Evolutionary conservation across 2,797 vertebrate genomes (phyloP).

Genomic region (Petrocephalus schoutedeni): DNA sequence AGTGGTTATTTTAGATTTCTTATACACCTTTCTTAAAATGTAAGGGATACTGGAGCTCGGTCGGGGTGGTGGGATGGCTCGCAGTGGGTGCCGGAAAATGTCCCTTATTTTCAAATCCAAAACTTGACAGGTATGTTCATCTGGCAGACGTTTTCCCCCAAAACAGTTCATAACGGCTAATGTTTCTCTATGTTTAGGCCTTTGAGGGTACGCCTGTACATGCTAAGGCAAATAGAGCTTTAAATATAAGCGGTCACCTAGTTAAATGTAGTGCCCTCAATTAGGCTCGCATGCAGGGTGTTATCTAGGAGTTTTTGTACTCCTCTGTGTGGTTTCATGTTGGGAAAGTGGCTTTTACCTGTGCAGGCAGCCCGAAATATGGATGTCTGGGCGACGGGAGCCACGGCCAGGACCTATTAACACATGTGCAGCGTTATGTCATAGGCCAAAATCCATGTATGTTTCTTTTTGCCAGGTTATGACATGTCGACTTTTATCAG

Average conservation of each 20-base stretch:
- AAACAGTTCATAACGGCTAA: background rate
- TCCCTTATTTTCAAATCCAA: too few species aligned
- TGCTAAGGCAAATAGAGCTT: background rate
- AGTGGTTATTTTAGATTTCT: too few species aligned
- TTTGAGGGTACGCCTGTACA: background rate
- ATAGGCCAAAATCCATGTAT: background rate
- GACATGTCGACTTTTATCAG: conserved; percentile 99
- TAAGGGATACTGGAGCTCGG: too few species aligned
- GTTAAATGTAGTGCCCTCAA: background rate
- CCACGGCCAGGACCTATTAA: background rate
- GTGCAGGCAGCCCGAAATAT: background rate
- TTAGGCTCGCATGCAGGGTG: background rate
- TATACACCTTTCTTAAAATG: too few species aligned
- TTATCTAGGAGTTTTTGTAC: background rate
- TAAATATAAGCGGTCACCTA: background rate
- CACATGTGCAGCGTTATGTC: background rate
- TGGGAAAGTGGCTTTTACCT: background rate
- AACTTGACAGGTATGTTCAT: background rate
- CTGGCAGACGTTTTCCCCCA: background rate
- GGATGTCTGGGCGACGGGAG: background rate
- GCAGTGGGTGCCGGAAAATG: too few species aligned
- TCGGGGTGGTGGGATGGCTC: too few species aligned
- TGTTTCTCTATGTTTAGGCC: background rate
- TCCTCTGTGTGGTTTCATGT: background rate
- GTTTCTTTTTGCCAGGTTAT: conserved; percentile 66